Percentiles rank a stretch among this genome's conserved stretches.
phyloP scores from a whole-genome alignment of 2,797 vertebrate genomes.

The Harpagifer antarcticus region DNA sequence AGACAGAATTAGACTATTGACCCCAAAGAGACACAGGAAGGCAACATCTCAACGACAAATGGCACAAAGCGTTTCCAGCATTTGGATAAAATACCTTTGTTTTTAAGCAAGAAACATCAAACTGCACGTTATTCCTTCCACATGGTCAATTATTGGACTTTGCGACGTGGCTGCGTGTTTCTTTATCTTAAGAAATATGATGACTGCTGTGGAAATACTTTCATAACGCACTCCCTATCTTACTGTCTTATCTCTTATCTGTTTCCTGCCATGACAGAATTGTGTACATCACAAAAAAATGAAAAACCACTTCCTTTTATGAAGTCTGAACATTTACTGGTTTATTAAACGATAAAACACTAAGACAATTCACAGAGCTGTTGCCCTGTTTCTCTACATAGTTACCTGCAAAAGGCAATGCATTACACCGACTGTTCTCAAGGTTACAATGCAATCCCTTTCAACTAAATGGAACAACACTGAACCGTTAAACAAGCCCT shows the following conservation, averaged over 20 bases:
- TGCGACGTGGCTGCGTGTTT: too few species aligned
- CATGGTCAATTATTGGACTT: neutral
- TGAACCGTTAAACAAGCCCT: neutral
- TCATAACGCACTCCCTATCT: neutral
- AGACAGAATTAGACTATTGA: too few species aligned
- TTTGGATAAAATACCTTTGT: neutral
- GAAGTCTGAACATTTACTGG: neutral
- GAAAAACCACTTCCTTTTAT: neutral
- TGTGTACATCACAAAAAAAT: neutral
- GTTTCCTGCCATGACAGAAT: conserved; percentile 18
- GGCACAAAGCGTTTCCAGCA: accelerated
- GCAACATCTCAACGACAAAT: neutral
- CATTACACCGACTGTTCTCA: neutral
- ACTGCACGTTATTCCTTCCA: neutral
- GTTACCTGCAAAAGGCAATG: neutral
- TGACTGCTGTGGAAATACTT: neutral
- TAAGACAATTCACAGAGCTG: too few species aligned
- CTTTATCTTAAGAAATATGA: neutral
- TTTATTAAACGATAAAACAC: conserved; percentile 2
- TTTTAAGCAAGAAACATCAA: neutral
- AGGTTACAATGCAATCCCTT: neutral
- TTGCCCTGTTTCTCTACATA: neutral
- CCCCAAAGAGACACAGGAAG: neutral
- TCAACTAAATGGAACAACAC: neutral
- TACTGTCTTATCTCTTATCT: conserved; percentile 7